phyloP scores from a whole-genome alignment of 1,140 invertebrate species.

The Aphaenogaster ashmeadi region DNA sequence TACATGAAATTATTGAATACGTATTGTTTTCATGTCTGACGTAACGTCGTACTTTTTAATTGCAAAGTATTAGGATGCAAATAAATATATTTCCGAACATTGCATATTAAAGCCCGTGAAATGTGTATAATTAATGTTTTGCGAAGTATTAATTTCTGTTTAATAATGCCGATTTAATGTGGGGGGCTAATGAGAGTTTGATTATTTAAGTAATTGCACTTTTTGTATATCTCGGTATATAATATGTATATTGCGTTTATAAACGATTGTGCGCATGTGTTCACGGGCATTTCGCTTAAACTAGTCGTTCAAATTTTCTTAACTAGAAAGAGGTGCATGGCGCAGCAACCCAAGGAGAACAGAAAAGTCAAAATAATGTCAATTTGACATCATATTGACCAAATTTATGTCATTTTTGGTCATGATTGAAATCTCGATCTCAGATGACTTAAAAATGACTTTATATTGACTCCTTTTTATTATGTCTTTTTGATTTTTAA shows the following conservation, averaged over 20 bases:
- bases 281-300: not conserved
- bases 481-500: no score
- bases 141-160: conserved; percentile 22
- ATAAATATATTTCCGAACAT: conserved; percentile 11
- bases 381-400: no score
- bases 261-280: not conserved
- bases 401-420: no score
- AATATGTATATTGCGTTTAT: not conserved
- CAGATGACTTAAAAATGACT: no score
- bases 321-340: conserved; percentile 15
- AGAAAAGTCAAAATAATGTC: no score
- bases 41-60: not conserved
- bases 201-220: conserved; percentile 26
- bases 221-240: not conserved
- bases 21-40: not conserved
- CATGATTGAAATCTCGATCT: no score
- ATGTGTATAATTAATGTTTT: conserved; percentile 41
- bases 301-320: conserved; percentile 31
- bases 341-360: not conserved
- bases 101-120: not conserved
- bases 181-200: conserved; percentile 19
- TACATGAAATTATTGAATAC: not conserved
- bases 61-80: not conserved
- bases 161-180: conserved; percentile 30
- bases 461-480: no score